phyloP scores from a whole-genome alignment of 2,888 invertebrate species.

The Acanthoscelides obtectus region DNA sequence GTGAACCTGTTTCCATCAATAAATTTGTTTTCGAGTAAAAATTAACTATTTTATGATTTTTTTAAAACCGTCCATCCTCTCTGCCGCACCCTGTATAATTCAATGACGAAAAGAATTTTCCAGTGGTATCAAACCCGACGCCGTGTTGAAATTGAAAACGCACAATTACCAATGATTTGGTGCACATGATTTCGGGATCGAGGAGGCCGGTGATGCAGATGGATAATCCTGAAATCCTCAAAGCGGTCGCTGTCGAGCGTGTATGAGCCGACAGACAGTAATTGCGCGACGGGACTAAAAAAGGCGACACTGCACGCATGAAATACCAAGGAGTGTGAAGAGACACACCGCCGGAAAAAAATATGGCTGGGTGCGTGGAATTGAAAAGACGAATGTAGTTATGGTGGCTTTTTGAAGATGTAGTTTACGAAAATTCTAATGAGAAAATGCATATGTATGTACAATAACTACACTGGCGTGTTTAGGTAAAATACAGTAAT shows the following conservation, averaged over 20 bases:
- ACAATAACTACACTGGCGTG: too few species aligned
- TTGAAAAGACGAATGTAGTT: background rate
- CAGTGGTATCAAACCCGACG: too few species aligned
- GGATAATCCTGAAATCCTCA: background rate
- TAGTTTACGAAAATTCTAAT: too few species aligned
- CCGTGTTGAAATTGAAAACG: background rate
- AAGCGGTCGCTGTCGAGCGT: background rate
- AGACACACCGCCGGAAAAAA: too few species aligned
- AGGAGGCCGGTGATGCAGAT: background rate
- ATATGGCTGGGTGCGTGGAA: background rate
- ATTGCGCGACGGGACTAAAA: background rate
- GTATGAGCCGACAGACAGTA: background rate
- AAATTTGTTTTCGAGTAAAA: too few species aligned
- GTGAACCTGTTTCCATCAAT: too few species aligned
- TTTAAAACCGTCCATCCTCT: too few species aligned
- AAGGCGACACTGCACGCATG: background rate
- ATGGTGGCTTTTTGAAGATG: background rate
- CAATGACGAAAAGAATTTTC: too few species aligned
- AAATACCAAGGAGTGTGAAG: background rate
- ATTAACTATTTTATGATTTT: too few species aligned
- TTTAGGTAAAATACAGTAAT: too few species aligned
- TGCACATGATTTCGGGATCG: background rate
- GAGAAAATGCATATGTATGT: too few species aligned
- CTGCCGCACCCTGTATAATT: too few species aligned
- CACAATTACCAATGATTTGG: background rate